Evolutionary conservation across 2,888 invertebrate species (phyloP), one percentile per base, ranked within the genome.

Genomic region (Tipula vernalis): DNA sequence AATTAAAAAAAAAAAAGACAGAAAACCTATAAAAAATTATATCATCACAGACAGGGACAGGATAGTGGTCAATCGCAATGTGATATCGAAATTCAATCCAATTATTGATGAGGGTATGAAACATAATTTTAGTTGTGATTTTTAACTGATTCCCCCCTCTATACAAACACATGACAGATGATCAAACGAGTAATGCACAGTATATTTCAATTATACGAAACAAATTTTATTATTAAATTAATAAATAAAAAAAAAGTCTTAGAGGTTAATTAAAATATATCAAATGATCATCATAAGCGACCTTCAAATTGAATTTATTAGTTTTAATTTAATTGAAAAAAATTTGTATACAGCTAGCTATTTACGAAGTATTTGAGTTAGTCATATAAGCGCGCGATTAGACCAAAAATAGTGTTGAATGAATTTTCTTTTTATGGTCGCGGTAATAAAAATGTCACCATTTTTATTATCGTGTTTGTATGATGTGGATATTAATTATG

Each of bases 271-370:
- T 71, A 71, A 71, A 71, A 71, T 71, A 28, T 71, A 71, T 71
- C 71, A 71, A 71, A 71, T 71, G 71, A 71, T 71, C 71, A 71
- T 71, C 18, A 71, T 71, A 8, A 2, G 18, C 15, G 84, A 84
- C 84, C 84, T 84, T 84, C 84, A 84, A 84, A 84, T 84, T 84
- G 84, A 84, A 84, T 84, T 71, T 71, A 71, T 71, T 84, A 84
- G 84, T 84, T 84, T 84, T 84, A 84, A 84, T 84, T 84, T 84
- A 84, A 84, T 84, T 39, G 15, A n/a, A 39, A 84, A 84, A 84
- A 12, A 12, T 10, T 71, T 10, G 71, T 15, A 15, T 6, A 57
- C 4, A 51, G 15, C 15, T 5, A 51, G 15, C 15, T 5, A 71
- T 71, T 28, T 28, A 3, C 2, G 71, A 28, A n/a, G 18, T 71